Base-by-base conservation (phyloP, 2,113 vertebrate species). In the Clarias gariepinus region DNA sequence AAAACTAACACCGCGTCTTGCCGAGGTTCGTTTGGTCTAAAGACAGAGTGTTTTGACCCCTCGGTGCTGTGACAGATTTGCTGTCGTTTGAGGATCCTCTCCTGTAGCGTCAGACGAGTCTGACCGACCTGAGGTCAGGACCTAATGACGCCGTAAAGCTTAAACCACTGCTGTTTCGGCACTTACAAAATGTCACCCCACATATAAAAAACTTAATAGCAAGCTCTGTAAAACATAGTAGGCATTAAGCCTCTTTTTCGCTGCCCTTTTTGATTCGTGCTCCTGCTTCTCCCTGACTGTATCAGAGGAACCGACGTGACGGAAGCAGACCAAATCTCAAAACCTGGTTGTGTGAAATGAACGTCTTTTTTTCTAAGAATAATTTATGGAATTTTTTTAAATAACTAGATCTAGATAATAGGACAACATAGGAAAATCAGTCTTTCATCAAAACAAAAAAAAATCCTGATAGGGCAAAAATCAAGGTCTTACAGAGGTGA, bases 121-220 rank as follows among this genome's bases (percentile, higher is more conserved):
- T 52, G 76, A 53, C 61, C 66, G 69, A 90, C 87, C 86, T n/a
- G 23, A 87, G 89, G 90, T 92, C 87, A 87, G 77, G 87, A 89
- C 89, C 90, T 85, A 86, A 88, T 82, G 86, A 88, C 85, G 83
- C 89, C 71, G 53, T 87, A 89, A 89, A 90, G 83, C 83, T 83
- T 36, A 73, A 85, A 90, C 88, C 88, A 69, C 86, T 87, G 85
- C 89, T 47, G 52, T 90, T 90, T 86, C 87, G 78, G 64, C 76
- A 85, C 66, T 87, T 86, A 47, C 79, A 89, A 89, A 90, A 89
- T 89, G 85, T 88, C 91, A 86, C 85, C 86, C 88, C 85, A 84
- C 89, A 86, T 60, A 89, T 91, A 87, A 91, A 91, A 91, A 89
- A 83, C 55, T 90, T 92, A 90, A 91, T 83, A 81, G 88, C 87